Evolutionary conservation across 1,140 invertebrate genomes (phyloP).

Genomic region (Palaemon carinicauda): DNA sequence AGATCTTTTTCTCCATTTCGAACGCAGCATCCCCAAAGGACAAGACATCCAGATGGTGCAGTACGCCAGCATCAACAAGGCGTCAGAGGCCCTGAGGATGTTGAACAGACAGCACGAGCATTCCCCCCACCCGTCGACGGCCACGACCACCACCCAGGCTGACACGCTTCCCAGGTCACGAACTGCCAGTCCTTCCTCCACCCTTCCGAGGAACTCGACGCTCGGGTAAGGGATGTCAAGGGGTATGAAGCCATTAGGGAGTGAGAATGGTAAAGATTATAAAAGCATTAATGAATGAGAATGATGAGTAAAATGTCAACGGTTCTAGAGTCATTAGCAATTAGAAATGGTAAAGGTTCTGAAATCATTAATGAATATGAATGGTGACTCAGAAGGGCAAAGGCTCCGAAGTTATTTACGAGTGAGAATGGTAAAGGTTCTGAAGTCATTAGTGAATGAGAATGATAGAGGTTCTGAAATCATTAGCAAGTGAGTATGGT

Average conservation of each 20-base stretch:
- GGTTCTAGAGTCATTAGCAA: too few species aligned
- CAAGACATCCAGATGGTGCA: conserved; percentile 63
- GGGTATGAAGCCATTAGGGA: not conserved
- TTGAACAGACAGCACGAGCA: conserved; percentile 59
- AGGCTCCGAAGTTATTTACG: too few species aligned
- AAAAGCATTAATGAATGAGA: not conserved
- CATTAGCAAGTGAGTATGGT: too few species aligned
- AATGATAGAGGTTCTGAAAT: not conserved
- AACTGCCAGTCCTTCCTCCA: conserved; percentile 59
- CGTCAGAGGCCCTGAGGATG: conserved; percentile 61
- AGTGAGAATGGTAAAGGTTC: too few species aligned
- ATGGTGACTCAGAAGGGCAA: too few species aligned
- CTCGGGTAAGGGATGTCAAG: conserved; percentile 45
- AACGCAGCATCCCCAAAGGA: conserved; percentile 66
- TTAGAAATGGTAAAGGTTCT: too few species aligned
- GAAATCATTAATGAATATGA: too few species aligned
- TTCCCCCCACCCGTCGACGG: conserved; percentile 53
- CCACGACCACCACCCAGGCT: conserved; percentile 47
- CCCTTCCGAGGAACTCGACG: conserved; percentile 55
- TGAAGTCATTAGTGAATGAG: not conserved
- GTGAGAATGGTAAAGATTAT: not conserved
- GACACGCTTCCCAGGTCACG: conserved; percentile 56
- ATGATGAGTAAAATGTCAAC: too few species aligned
- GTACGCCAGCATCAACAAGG: conserved; percentile 63
- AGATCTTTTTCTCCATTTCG: too few species aligned